These are phyloP conservation scores for Acanthurus lineatus DNA, from an alignment of 2,797 vertebrate genomes.

Conservation along the genomic window DNA sequence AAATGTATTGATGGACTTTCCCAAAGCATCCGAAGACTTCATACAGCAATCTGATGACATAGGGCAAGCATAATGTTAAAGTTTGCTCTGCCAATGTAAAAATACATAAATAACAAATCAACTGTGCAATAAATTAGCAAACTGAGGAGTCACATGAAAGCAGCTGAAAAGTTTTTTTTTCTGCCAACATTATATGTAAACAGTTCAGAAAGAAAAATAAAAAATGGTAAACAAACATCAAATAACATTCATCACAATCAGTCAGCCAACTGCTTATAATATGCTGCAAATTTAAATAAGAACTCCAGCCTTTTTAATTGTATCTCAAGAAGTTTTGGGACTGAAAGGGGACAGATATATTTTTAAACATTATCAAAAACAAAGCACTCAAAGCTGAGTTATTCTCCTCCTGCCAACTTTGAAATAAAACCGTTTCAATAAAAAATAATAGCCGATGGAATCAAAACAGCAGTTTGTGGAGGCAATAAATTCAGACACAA, in stretches of 20 bases:
- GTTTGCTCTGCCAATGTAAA: background rate
- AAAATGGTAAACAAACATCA: background rate
- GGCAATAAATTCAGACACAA: constrained; percentile 78
- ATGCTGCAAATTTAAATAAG: background rate
- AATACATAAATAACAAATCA: background rate
- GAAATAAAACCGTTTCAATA: constrained; percentile 74
- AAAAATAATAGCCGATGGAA: constrained; percentile 87
- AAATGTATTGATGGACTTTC: background rate
- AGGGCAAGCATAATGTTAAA: background rate
- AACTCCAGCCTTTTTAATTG: background rate
- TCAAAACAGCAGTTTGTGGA: constrained; percentile 89
- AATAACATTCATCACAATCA: background rate
- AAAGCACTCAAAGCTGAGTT: background rate
- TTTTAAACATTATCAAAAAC: background rate
- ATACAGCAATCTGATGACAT: background rate
- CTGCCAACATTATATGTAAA: background rate
- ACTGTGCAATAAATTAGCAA: background rate
- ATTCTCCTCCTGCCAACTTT: background rate
- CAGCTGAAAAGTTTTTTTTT: background rate
- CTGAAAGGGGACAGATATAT: background rate
- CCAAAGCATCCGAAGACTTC: background rate
- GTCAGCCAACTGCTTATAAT: background rate
- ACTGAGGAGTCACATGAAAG: background rate
- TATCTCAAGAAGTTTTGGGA: background rate
- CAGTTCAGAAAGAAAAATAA: background rate